Conservation (phyloP, 2,888 invertebrate species). For the Phaonia tiefii region DNA sequence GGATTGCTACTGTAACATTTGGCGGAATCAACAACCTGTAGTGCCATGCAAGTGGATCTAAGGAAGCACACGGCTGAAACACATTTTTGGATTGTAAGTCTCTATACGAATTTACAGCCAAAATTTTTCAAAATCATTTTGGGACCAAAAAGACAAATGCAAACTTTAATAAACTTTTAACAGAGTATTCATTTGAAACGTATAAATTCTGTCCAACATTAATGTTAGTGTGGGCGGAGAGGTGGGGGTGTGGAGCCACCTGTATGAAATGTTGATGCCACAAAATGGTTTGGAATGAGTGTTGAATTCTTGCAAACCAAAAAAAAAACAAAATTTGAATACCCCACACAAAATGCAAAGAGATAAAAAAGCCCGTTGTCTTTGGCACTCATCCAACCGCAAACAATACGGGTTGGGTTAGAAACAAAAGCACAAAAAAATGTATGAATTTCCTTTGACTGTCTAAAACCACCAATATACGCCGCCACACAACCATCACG, state of each 20-base stretch:
- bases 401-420: conserved; percentile 51
- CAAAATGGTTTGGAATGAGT: neutral
- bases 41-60: conserved; percentile 81
- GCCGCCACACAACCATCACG: neutral
- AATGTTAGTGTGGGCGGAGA: neutral
- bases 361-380: conserved; percentile 18
- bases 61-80: conserved; percentile 77
- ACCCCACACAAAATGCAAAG: neutral
- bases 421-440: conserved; percentile 46
- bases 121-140: conserved; percentile 8
- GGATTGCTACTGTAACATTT: conserved; percentile 77
- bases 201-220: conserved; percentile 13
- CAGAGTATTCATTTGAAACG: conserved; percentile 8
- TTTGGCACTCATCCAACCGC: conserved; percentile 60
- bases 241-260: neutral
- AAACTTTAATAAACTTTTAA: conserved; percentile 35
- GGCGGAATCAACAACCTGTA: conserved; percentile 72
- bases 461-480: conserved; percentile 28
- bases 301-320: conserved; percentile 14
- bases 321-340: conserved; percentile 2
- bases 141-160: no score
- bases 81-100: conserved; percentile 81
- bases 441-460: conserved; percentile 43
- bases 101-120: conserved; percentile 54
- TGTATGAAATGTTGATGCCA: neutral